Percentiles rank a stretch among this genome's conserved stretches.
phyloP scores from a whole-genome alignment of 2,113 vertebrate genomes.

The Ameiurus melas region DNA sequence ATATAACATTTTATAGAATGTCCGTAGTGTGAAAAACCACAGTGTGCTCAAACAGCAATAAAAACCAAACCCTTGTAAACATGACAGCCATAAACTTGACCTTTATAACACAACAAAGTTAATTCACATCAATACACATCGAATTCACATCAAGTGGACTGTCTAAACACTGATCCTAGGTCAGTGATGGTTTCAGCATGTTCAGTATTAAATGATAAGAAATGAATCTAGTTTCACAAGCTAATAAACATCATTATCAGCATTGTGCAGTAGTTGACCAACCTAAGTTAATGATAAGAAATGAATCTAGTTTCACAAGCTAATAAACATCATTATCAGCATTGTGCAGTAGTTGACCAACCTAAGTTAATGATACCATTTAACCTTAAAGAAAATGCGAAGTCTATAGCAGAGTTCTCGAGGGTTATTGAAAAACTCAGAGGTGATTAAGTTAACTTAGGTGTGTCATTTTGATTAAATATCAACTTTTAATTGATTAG shows the following conservation, averaged over 20 bases:
- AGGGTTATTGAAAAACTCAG: not conserved
- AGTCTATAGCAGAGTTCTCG: not conserved
- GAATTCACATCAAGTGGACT: not conserved
- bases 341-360: not conserved
- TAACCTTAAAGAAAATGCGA: not conserved
- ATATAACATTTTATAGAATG: constrained; percentile 11
- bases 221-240: not conserved
- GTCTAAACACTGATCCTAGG: not conserved
- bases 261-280: not conserved
- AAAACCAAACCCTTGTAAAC: constrained; percentile 58
- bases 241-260: not conserved
- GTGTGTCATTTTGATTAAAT: constrained; percentile 27
- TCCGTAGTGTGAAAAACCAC: constrained; percentile 28
- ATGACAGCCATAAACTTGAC: constrained; percentile 50
- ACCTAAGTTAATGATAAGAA: not conserved
- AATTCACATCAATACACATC: constrained; percentile 20
- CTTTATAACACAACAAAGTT: constrained; percentile 51
- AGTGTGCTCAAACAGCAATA: constrained; percentile 28
- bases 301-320: not conserved
- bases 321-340: not conserved
- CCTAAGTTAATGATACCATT: not conserved
- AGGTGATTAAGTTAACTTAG: constrained; percentile 11
- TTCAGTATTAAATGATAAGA: not conserved
- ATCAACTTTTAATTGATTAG: constrained; percentile 14
- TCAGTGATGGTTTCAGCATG: not conserved